These are phyloP conservation scores for Onychomys leucogaster DNA, from an alignment of 2,797 vertebrate genomes.

Conservation along the genomic window DNA sequence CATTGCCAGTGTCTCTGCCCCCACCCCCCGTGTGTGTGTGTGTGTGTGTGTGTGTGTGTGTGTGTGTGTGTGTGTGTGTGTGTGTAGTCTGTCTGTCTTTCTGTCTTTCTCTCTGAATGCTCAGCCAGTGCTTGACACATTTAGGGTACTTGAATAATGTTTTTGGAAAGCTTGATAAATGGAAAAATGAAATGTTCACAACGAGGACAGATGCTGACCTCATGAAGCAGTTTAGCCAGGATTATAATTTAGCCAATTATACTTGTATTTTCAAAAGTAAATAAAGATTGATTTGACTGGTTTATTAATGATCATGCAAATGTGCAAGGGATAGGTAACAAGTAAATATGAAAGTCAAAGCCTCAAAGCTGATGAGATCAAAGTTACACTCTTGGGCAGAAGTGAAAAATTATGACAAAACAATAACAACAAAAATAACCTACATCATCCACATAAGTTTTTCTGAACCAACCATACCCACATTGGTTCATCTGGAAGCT, in stretches of 20 bases:
- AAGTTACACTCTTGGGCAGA: constrained; percentile 25
- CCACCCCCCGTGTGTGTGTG: neutral
- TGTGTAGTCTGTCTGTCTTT: neutral
- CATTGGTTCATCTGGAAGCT: constrained; percentile 51
- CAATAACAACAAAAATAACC: neutral
- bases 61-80: neutral
- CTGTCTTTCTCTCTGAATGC: neutral
- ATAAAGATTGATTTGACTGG: neutral
- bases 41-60: neutral
- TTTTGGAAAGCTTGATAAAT: neutral
- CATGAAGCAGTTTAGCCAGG: neutral
- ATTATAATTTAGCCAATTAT: neutral
- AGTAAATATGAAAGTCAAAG: neutral
- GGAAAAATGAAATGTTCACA: neutral
- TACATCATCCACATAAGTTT: no score
- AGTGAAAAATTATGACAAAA: neutral
- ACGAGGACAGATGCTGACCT: neutral
- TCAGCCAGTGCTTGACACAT: neutral
- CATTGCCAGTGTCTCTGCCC: no score
- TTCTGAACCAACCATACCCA: neutral
- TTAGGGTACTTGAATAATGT: neutral
- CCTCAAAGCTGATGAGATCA: neutral
- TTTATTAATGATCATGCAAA: constrained; percentile 12
- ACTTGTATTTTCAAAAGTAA: constrained; percentile 50
- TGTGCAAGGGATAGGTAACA: neutral